Evolutionary conservation across 2,113 vertebrate genomes (phyloP).

Genomic region (Xyliphius kryptos): DNA sequence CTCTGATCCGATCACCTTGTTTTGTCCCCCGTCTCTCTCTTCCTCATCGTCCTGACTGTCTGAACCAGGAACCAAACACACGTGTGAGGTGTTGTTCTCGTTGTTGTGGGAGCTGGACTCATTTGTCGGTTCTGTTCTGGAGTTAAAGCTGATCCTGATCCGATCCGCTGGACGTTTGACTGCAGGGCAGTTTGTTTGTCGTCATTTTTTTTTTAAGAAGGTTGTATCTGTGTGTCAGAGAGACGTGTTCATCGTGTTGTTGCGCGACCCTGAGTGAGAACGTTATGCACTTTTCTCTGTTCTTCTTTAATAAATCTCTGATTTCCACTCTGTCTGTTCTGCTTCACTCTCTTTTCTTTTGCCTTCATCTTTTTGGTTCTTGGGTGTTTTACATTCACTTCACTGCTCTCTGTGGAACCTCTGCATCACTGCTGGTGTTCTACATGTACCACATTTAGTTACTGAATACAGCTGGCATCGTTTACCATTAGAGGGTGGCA

Average conservation of each 20-base stretch:
- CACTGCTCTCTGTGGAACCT: too few species aligned
- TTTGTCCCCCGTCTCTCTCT: constrained; percentile 3
- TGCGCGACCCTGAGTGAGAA: constrained; percentile 30
- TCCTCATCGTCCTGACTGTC: constrained; percentile 24
- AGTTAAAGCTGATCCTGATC: too few species aligned
- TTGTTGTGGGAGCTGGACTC: constrained; percentile 83
- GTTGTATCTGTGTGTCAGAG: constrained; percentile 34
- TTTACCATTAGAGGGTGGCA: too few species aligned
- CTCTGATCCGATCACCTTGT: constrained; percentile 19
- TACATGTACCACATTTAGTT: too few species aligned
- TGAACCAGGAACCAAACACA: constrained; percentile 57
- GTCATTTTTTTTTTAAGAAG: constrained; percentile 42
- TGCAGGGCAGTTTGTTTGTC: constrained; percentile 64
- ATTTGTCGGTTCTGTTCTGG: constrained; percentile 37
- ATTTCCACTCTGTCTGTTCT: constrained; percentile 31
- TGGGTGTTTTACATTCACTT: too few species aligned
- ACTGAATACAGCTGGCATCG: too few species aligned
- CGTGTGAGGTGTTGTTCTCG: constrained; percentile 28
- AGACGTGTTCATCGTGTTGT: constrained; percentile 25
- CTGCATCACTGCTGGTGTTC: too few species aligned
- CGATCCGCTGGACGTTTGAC: constrained; percentile 64
- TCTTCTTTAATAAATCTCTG: constrained; percentile 59
- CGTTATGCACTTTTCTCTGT: constrained; percentile 50
- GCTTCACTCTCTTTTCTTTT: constrained; percentile 35
- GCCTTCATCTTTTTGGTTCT: background rate